Conservation (phyloP, 2,797 vertebrate species). For the Rhinichthys osculus region DNA sequence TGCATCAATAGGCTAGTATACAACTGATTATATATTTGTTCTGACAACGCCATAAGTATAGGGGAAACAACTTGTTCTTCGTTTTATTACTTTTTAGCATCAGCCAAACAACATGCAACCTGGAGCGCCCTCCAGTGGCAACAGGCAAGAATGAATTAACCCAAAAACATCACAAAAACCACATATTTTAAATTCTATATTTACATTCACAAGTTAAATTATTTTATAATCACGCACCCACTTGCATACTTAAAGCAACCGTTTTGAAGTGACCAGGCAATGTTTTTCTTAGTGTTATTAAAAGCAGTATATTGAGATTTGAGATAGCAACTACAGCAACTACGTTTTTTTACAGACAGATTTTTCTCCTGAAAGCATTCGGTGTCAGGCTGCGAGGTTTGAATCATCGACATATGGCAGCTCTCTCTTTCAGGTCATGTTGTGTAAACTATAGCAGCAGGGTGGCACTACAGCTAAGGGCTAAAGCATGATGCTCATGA, state of each 20-base stretch:
- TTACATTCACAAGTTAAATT: neutral
- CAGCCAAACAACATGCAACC: too few relatives aligned
- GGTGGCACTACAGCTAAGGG: constrained; percentile 36
- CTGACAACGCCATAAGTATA: too few relatives aligned
- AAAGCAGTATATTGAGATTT: neutral
- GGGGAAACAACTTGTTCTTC: too few relatives aligned
- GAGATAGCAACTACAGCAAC: neutral
- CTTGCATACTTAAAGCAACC: neutral
- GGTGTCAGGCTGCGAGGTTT: constrained; percentile 12
- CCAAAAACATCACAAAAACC: neutral
- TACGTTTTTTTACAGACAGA: constrained; percentile 6
- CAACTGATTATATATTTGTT: too few relatives aligned
- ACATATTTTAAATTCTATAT: neutral
- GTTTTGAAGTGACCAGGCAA: neutral
- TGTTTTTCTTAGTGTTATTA: neutral
- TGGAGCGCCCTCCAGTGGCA: too few relatives aligned
- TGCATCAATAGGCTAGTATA: too few relatives aligned
- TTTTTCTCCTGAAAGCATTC: constrained; percentile 21
- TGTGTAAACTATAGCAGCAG: constrained; percentile 43
- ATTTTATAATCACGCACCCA: neutral
- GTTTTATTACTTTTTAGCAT: too few relatives aligned
- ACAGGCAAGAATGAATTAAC: too few relatives aligned
- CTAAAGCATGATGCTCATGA: constrained; percentile 7
- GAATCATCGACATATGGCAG: constrained; percentile 42
- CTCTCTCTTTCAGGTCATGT: constrained; percentile 13